Evolutionary conservation across 2,888 invertebrate species (phyloP), one percentile per base, ranked within the genome.

Genomic region (Acheta domesticus): DNA sequence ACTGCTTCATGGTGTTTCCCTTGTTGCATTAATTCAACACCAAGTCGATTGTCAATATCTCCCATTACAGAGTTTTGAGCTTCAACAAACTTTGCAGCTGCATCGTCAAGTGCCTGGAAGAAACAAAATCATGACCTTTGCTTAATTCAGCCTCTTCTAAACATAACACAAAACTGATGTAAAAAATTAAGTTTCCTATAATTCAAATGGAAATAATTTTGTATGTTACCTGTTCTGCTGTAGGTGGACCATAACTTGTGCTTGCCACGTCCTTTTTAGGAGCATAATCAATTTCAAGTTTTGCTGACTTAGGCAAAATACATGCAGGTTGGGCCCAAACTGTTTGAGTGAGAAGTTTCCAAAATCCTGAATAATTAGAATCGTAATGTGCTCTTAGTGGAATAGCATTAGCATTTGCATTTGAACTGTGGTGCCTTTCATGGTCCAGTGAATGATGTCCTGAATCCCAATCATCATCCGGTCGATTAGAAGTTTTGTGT

Each of bases 31-130:
- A 90, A 91, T 83, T 90, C 89, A 78, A 91, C 85, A 2, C 91
- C 92, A 81, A 89, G 87, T 84, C 87, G 88, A 81, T 91, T 90
- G 84, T 92, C 91, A 82, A 90, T 89, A 73, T 91, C 90, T 82
- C 91, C 91, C 79, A 91, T 84, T 14, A 91, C 89, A 82, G 88
- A 85, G 77, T 89, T 88, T 82, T 92, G 88, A 79, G 85, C 86
- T 74, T 79, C 79, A n/a, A 80, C 80, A 14, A 85, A 80, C 77
- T 83, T 83, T 74, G 83, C 82, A 8, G 83, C 83, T 48, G 84
- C 84, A 79, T 84, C 83, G 50, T 84, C 82, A 75, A 85, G 79
- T 21, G 83, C 83, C 83, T 84, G 74, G 12, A 80, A 78, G 20
- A 79, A 23, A 23, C 23, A 23, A 21, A 78, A 80, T n/a, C 74